Evolutionary conservation across 1,140 invertebrate species (phyloP).

Genomic region (Drosophila persimilis): DNA sequence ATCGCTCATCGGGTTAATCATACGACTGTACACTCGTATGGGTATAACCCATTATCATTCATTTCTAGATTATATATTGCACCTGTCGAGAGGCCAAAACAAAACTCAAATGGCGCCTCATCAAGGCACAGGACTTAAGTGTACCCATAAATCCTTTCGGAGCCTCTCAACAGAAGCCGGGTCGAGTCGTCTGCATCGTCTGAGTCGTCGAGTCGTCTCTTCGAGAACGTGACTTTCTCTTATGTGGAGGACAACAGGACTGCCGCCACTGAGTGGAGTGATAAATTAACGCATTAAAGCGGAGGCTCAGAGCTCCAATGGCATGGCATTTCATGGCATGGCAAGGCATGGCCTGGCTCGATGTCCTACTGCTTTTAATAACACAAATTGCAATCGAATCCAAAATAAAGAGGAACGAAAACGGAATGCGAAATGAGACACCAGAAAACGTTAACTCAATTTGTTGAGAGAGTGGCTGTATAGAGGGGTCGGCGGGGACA

Average conservation of each 20-base stretch:
- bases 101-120: slow-evolving; percentile 29
- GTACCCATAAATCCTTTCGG: slow-evolving; percentile 40
- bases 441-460: slow-evolving; percentile 57
- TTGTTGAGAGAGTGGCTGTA: slow-evolving; percentile 15
- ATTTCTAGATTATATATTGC: slow-evolving; percentile 41
- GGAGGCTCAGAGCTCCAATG: neutral
- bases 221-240: slow-evolving; percentile 34
- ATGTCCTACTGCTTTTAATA: slow-evolving; percentile 70
- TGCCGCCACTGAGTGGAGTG: slow-evolving; percentile 6
- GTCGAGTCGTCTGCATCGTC: neutral
- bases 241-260: neutral
- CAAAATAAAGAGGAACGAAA: slow-evolving; percentile 55
- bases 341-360: neutral
- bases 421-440: slow-evolving; percentile 65
- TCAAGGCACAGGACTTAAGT: slow-evolving; percentile 31
- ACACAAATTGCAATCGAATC: slow-evolving; percentile 78
- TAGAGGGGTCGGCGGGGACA: neutral
- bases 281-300: slow-evolving; percentile 53
- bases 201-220: slow-evolving; percentile 7
- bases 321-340: no score
- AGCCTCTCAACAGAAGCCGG: slow-evolving; percentile 33
- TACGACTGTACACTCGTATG: slow-evolving; percentile 3
- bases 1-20: slow-evolving; percentile 50
- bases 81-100: slow-evolving; percentile 27
- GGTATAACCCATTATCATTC: slow-evolving; percentile 41